Percentiles rank a stretch among this genome's conserved stretches.
Conservation (phyloP, 2,888 invertebrate species). For the Helobdella robusta region DNA sequence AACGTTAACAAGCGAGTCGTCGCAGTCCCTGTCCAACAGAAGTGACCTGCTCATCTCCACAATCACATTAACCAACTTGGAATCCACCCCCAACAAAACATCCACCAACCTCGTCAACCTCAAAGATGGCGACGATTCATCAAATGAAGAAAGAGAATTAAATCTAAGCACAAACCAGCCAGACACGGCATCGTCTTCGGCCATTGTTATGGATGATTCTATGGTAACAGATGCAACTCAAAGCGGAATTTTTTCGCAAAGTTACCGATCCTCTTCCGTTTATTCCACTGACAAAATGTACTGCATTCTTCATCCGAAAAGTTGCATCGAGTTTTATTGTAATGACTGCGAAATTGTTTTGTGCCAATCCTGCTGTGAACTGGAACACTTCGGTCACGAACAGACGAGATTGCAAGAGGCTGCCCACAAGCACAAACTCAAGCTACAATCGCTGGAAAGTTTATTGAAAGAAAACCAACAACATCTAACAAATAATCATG, state of each 20-base stretch:
- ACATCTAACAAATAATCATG: too few relatives aligned
- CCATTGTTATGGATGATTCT: not conserved
- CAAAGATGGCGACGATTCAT: not conserved
- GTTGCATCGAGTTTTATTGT: constrained; percentile 7
- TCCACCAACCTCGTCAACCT: not conserved
- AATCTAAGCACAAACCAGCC: not conserved
- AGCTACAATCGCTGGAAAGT: not conserved
- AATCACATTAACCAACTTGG: too few relatives aligned
- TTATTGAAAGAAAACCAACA: too few relatives aligned
- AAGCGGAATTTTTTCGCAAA: constrained; percentile 18
- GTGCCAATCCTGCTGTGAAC: not conserved
- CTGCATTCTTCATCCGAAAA: constrained; percentile 10
- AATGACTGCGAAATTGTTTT: constrained; percentile 6
- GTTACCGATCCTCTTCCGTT: constrained; percentile 19
- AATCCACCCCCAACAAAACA: not conserved
- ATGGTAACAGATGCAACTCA: not conserved
- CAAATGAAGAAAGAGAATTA: not conserved
- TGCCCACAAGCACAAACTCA: constrained; percentile 8
- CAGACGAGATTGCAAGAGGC: constrained; percentile 9
- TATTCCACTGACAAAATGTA: constrained; percentile 5
- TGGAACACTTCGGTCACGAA: constrained; percentile 13
- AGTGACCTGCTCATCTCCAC: too few relatives aligned
- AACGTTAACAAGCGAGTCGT: too few relatives aligned
- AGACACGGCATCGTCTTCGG: constrained; percentile 10
- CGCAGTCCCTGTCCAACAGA: too few relatives aligned